Evolutionary conservation across 2,888 invertebrate genomes (phyloP).

Genomic region (Melipona bicolor): DNA sequence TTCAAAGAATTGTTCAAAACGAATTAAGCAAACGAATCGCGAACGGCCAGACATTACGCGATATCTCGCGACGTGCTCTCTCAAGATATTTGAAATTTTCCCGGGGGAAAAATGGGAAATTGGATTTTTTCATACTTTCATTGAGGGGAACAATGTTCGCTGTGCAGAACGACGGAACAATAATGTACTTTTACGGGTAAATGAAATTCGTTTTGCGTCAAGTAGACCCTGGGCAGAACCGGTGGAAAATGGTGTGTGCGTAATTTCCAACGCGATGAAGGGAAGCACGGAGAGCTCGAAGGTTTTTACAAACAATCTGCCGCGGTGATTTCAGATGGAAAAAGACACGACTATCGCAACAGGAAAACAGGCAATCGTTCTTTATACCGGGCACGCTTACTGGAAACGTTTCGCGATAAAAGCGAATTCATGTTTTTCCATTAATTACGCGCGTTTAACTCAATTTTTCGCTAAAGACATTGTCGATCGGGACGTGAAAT

Average conservation of each 20-base stretch:
- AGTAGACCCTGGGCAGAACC: neutral
- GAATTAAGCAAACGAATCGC: neutral
- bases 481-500: neutral
- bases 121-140: constrained; percentile 12
- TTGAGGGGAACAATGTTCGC: neutral
- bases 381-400: neutral
- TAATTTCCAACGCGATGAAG: constrained; percentile 17
- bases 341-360: neutral
- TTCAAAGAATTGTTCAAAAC: neutral
- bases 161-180: neutral
- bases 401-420: neutral
- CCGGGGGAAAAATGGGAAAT: neutral
- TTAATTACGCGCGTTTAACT: neutral
- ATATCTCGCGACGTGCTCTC: neutral
- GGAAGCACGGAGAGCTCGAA: neutral
- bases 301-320: constrained; percentile 1
- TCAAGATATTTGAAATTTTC: neutral
- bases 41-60: too few species aligned
- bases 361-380: neutral
- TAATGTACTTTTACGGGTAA: constrained; percentile 28
- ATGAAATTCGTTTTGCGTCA: constrained; percentile 26
- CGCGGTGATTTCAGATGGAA: neutral
- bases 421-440: too few species aligned
- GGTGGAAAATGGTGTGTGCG: neutral
- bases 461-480: neutral